Evolutionary conservation across 1,140 invertebrate species (phyloP).

Genomic region (Teleogryllus occipitalis): DNA sequence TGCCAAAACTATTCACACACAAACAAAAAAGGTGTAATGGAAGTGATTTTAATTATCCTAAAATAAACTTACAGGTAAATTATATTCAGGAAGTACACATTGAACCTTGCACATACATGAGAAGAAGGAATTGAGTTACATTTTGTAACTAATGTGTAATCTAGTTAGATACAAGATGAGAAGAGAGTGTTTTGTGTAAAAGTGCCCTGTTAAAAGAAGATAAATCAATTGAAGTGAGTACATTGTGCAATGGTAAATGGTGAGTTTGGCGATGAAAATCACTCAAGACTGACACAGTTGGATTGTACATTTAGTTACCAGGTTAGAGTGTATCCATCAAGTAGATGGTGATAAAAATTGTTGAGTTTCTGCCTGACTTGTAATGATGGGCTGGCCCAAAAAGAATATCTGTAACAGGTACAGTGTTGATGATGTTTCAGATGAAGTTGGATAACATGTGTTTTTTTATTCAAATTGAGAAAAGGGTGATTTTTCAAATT

Average conservation of each 20-base stretch:
- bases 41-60: constrained; percentile 6
- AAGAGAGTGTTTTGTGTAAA: not conserved
- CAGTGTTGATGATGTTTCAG: not conserved
- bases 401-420: not conserved
- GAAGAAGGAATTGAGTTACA: not conserved
- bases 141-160: not conserved
- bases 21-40: no score
- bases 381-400: not conserved
- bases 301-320: not conserved
- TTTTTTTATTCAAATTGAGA: not conserved
- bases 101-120: not conserved
- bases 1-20: not conserved
- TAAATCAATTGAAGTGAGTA: not conserved
- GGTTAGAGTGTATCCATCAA: not conserved
- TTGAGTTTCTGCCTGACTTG: not conserved
- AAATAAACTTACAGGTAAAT: not conserved
- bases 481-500: not conserved
- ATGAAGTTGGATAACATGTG: not conserved
- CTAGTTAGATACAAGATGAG: not conserved
- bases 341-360: not conserved
- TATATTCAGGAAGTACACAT: not conserved
- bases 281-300: not conserved
- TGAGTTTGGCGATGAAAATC: not conserved
- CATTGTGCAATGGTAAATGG: not conserved
- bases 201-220: not conserved